Percentiles rank a stretch among this genome's conserved stretches.
Evolutionary conservation across 2,113 vertebrate species (phyloP).

Genomic region (Syngnathus floridae): DNA sequence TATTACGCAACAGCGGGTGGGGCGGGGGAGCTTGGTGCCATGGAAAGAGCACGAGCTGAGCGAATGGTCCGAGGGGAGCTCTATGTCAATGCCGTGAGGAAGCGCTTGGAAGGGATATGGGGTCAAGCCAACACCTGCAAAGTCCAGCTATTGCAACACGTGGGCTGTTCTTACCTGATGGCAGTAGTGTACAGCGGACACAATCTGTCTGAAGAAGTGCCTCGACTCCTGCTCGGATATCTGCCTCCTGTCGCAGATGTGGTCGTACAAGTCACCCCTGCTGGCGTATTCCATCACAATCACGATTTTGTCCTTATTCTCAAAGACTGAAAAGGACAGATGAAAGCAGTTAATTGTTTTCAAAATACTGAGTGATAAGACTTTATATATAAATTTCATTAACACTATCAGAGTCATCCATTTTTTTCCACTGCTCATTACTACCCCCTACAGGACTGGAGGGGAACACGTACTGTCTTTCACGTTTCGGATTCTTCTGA

Average conservation of each 20-base stretch:
- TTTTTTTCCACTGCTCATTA: background rate
- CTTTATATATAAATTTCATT: background rate
- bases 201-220: conserved; percentile 90
- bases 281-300: conserved; percentile 98
- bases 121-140: background rate
- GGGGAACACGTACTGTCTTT: background rate
- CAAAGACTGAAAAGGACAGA: conserved; percentile 77
- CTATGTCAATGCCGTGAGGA: conserved; percentile 2
- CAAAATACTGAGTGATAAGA: background rate
- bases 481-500: background rate
- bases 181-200: conserved; percentile 90
- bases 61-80: conserved; percentile 13
- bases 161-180: conserved; percentile 74
- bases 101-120: background rate
- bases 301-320: conserved; percentile 95
- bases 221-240: conserved; percentile 81
- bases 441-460: background rate
- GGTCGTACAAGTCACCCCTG: conserved; percentile 89
- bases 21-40: conserved; percentile 24
- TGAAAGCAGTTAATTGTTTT: background rate
- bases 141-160: background rate
- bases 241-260: conserved; percentile 80
- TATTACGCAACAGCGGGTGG: conserved; percentile 54
- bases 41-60: conserved; percentile 11
- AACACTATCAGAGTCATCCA: too few species aligned